Evolutionary conservation across 2,113 vertebrate genomes (phyloP), one percentile per base, ranked within the genome.

Genomic region (Psilopogon haemacephalus): DNA sequence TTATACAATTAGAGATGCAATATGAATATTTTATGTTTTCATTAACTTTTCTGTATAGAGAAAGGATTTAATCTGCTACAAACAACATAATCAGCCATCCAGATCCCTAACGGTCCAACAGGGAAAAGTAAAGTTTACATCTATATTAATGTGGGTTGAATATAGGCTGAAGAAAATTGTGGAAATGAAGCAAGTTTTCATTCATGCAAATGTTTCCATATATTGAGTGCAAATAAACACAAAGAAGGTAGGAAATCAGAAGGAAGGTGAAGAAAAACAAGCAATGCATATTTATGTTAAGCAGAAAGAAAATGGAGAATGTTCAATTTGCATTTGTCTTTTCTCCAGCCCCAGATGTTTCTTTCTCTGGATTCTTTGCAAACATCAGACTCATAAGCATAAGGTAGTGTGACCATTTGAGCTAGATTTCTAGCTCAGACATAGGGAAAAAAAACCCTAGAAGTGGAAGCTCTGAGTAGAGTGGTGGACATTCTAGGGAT

Each of bases 21-120:
- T 83, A 94, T 94, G 50, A 95, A 96, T 94, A 94, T 96, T 96
- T 96, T 46, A 90, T 94, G 55, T 52, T 89, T 93, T 95, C 81
- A 90, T 95, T 92, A 93, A 33, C 37, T 87, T 90, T 59, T 62
- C 69, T 85, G 26, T 59, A 55, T 67, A 76, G 18, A 62, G 24
- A 75, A 90, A 86, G 20, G 35, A 35, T 63, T 94, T 16, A 6
- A 76, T 75, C 28, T 90, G 37, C 70, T 81, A 55, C 40, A 87
- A 82, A 86, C 28, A 92, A 69, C 48, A 75, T 92, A 89, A 76
- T 73, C 23, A 81, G 19, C 75, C 48, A 58, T 64, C 33, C 50
- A 85, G 60, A 89, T 73, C 86, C 24, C 23, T 56, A 75, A 3
- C 48, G 9, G 37, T 80, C 59, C 52, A 78, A 77, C 7, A 79